phyloP scores from a whole-genome alignment of 2,797 vertebrate species.

The Dryobates pubescens region DNA sequence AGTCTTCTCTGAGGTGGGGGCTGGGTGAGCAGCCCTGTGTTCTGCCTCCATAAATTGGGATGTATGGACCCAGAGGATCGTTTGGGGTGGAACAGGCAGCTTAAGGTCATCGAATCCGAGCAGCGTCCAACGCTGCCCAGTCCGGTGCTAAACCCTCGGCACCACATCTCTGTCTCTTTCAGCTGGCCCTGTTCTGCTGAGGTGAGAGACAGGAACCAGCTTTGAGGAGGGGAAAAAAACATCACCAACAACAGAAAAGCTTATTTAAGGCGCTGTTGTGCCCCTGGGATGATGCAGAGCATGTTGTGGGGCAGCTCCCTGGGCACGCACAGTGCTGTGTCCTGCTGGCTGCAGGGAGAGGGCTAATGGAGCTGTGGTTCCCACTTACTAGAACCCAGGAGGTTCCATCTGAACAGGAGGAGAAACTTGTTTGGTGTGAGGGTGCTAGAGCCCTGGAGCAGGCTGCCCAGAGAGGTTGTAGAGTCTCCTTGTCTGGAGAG shows the following conservation, averaged over 20 bases:
- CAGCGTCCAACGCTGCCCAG: too few species aligned
- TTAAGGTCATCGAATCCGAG: too few species aligned
- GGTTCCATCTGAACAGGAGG: too few species aligned
- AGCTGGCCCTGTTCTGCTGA: background rate
- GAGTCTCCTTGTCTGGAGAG: too few species aligned
- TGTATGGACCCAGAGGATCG: too few species aligned
- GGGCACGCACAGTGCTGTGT: accelerated
- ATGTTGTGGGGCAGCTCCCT: accelerated
- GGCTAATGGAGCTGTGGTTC: accelerated
- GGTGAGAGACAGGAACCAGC: background rate
- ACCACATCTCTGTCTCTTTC: too few species aligned
- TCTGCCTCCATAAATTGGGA: background rate
- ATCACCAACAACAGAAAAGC: background rate
- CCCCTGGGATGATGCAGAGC: accelerated
- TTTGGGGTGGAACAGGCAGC: too few species aligned
- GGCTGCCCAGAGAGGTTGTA: too few species aligned
- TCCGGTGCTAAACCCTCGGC: too few species aligned
- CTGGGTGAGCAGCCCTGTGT: background rate
- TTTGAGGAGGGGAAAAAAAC: background rate
- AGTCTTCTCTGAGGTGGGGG: background rate
- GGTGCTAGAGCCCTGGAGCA: too few species aligned
- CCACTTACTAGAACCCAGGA: background rate
- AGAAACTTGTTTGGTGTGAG: too few species aligned
- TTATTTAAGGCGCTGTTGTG: accelerated
- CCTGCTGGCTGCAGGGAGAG: background rate